Conservation (phyloP, 2,113 vertebrate genomes). For the Bambusicola thoracicus region DNA sequence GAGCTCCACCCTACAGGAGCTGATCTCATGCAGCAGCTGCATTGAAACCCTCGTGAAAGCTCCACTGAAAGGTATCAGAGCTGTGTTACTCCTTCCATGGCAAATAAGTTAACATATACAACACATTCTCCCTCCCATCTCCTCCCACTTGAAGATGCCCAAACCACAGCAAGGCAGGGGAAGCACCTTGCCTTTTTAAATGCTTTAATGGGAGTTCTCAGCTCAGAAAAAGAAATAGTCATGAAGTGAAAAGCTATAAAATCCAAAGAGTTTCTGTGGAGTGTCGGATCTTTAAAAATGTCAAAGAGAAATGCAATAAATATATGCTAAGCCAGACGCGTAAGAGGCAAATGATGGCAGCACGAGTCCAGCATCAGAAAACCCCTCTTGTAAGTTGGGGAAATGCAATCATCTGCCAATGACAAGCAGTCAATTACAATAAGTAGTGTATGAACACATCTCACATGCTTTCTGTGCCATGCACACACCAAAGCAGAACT, state of each 20-base stretch:
- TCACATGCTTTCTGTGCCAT: background rate
- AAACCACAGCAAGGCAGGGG: background rate
- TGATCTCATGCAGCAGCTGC: background rate
- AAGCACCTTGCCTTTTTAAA: background rate
- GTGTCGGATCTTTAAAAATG: background rate
- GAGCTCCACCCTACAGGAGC: background rate
- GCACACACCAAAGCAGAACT: conserved; percentile 8
- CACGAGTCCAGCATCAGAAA: background rate
- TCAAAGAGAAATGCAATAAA: background rate
- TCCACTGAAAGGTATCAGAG: background rate
- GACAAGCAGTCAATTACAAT: conserved; percentile 5
- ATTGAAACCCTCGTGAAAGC: background rate
- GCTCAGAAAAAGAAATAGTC: too few species aligned
- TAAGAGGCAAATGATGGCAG: background rate
- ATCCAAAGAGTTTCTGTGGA: background rate
- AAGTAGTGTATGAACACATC: background rate
- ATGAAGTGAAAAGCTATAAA: background rate
- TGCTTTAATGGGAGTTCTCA: too few species aligned
- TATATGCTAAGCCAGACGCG: background rate
- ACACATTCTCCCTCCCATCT: background rate
- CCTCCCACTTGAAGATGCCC: background rate
- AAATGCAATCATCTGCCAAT: background rate
- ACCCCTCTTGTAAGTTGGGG: background rate
- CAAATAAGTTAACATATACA: fast-evolving
- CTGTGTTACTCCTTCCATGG: fast-evolving